Evolutionary conservation across 1,140 invertebrate genomes (phyloP), one percentile per base, ranked within the genome.

Genomic region (Aporrectodea caliginosa): DNA sequence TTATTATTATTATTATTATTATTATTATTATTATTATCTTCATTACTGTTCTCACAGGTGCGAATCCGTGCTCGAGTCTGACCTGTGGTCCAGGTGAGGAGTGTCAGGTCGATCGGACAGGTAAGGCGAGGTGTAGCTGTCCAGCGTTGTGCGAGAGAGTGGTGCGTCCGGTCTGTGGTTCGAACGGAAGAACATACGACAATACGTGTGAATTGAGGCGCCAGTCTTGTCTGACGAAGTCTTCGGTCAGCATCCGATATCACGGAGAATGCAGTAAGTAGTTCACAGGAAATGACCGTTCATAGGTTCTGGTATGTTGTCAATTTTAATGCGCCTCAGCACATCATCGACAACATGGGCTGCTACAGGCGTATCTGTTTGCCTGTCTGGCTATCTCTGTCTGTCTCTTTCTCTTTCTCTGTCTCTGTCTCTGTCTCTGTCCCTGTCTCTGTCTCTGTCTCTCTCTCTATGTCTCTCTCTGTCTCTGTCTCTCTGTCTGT

Each of bases 201-300:
- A 95, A 93, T 84, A 93, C 94, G 87, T 96, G 94, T 85, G 92
- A 94, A 85, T 90, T 96, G 79, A 92, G 93, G 85, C 92, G 92
- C 84, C 92, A 92, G 29, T 91, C 94, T 0, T 96, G 94, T 86
- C 90, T 93, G 82, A 91, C 92, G 80, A 93, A 95, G 86, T 91
- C 93, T 79, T 93, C 94, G 84, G 91, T 96, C 90, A 81, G 93
- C 83, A 92, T 94, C 73, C 91, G 92, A 78, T 94, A 94, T 88
- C 93, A 93, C 84, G 93, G 93, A 35, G 92, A 94, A 83, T 95
- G 94, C 88, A 91, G 76, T 81, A 68, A 78, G 76, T 78, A 69
- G 29, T 14, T 72, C 6, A 78, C 16, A 78, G 14, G 14, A 27
- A 29, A 14, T 72, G 31, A 12, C 14, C n/a, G n/a, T 16, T 27